Evolutionary conservation across 1,140 invertebrate species (phyloP), one percentile per base, ranked within the genome.

Genomic region (Pollicipes pollicipes): DNA sequence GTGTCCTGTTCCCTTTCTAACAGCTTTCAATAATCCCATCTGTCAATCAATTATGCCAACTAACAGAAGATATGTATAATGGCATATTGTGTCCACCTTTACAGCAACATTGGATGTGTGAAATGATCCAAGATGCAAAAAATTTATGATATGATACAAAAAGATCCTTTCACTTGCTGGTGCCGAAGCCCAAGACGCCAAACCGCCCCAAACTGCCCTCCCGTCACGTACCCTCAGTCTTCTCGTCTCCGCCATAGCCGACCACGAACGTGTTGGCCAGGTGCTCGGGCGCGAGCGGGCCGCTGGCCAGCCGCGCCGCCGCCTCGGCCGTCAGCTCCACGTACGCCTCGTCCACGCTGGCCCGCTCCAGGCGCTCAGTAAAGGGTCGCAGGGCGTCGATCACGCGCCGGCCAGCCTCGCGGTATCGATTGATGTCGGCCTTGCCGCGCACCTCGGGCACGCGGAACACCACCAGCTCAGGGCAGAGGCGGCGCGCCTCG

Each of bases 311-410:
- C 13, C 45, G 45, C 45, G 13, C 13, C 45, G 21, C 82, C n/a
- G 97, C 90, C 31, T 86, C 81, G 68, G 86, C 83, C 30, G 95
- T 96, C 24, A 98, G 86, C 80, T 98, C 95, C 70, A 98, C 80
- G 78, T 95, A 98, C 2, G 95, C 95, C 83, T 98, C 95, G 83
- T 98, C 96, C 27, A 98, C 87, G 72, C 93, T 96, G 6, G 96
- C 96, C 78, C 93, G 83, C 82, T 96, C 89, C 66, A 95, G 83
- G 68, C 86, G 80, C 37, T 87, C 87, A 73, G 77, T 77, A 76
- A 90, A 95, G 71, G 84, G 85, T 78, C 87, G 88, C 64, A 98
- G 80, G n/a, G 95, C 90, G 76, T 88, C 85, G 26, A 96, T 91
- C 8, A 98, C 94, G 78, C 93, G 88, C 76, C 89, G 88, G 6